Base-by-base conservation (phyloP, 2,797 vertebrate species). In the Hydrocynus forskahlii region DNA sequence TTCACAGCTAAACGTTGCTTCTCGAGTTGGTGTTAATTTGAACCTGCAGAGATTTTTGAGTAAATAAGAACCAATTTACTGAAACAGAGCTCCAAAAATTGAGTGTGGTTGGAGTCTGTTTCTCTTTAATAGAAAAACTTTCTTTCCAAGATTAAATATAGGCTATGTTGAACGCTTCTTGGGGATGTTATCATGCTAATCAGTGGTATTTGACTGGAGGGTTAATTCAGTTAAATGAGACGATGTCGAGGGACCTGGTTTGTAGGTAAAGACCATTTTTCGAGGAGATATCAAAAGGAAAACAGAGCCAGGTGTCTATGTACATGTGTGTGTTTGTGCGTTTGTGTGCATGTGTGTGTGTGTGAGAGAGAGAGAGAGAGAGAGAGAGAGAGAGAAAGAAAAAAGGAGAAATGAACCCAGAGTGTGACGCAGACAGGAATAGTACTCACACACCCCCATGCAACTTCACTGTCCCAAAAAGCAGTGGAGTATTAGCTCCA, bases 181-280 rank as follows among this genome's bases (percentile, higher is more conserved):
- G 4, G 21, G 52, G 62, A 23, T 73, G 21, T 80, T 76, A 66
- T 62, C 13, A 62, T 69, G 64, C 40, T 63, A 75, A 81, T 81
- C 72, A 81, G 64, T 43, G 70, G 59, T 70, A 43, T 81, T 76
- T 76, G 79, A 76, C 79, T 76, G 25, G 72, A 81, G 79, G 71
- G 63, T 75, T 69, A 50, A 60, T 70, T 63, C 54, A 14, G 73
- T 69, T 69, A 76, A 76, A 62, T 52, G 64, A 76, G 55, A 8
- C 5, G 4, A 52, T 14, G 64, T 62, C 79, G 35, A 13, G 79
- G 79, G 73, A 81, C 59, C 19, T 17, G 66, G 29, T 75, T 81
- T 81, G 79, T 81, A 81, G 79, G 79, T 81, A 76, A 75, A 75
- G 79, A 69, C 68, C 63, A 54, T 88, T 40, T 82, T 75, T 76